Evolutionary conservation across 35 echinoderm and acorn worm species (phyloP).

Genomic region (Apostichopus parvimensis): DNA sequence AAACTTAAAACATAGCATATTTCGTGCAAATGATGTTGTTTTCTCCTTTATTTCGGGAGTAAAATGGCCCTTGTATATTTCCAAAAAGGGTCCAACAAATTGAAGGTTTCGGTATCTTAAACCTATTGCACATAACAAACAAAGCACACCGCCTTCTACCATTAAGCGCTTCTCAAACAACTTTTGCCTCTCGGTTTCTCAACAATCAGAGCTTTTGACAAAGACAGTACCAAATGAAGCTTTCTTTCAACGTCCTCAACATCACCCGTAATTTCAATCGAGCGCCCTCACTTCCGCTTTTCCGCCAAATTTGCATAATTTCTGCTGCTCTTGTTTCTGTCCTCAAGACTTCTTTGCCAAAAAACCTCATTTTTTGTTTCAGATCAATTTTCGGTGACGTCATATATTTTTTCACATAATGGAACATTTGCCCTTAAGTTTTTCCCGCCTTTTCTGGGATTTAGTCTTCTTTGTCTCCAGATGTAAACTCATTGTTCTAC

Average conservation of each 20-base stretch:
- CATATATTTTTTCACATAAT: constrained; percentile 79
- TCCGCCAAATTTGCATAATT: not conserved
- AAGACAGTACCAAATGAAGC: too few relatives aligned
- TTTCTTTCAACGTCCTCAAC: too few relatives aligned
- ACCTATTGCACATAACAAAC: too few relatives aligned
- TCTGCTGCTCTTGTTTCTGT: not conserved
- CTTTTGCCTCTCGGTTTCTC: too few relatives aligned
- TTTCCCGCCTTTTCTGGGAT: constrained; percentile 95
- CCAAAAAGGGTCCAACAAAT: too few relatives aligned
- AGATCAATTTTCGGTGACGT: not conserved
- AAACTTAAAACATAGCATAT: not conserved
- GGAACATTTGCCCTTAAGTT: constrained; percentile 95
- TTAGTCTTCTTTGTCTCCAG: constrained; percentile 99
- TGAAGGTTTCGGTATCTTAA: too few relatives aligned
- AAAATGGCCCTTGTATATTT: too few relatives aligned
- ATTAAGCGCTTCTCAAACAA: too few relatives aligned
- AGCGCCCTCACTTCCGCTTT: not conserved
- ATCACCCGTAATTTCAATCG: not conserved
- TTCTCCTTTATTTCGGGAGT: too few relatives aligned
- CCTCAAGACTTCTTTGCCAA: not conserved
- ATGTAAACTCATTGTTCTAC: constrained; percentile 96
- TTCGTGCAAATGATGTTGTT: not conserved
- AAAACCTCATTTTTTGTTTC: not conserved
- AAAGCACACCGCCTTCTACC: too few relatives aligned
- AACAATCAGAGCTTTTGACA: too few relatives aligned